A percentile compares a stretch with the other conserved stretches of the same genome.
phyloP scores from a whole-genome alignment of 2,797 vertebrate species.

The Sternotherus odoratus region DNA sequence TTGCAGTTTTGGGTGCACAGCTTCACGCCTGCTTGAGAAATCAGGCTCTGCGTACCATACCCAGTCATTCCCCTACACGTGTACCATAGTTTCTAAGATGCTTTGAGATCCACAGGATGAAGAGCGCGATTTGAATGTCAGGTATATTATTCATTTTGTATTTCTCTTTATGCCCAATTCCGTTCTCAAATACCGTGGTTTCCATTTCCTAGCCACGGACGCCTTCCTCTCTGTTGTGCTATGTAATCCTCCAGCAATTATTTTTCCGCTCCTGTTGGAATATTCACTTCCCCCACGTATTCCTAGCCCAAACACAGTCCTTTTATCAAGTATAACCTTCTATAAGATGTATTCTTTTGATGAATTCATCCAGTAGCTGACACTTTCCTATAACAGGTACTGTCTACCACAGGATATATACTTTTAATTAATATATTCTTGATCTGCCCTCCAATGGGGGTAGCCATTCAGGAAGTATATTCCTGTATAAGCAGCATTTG shows the following conservation, averaged over 20 bases:
- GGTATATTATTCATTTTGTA: background rate
- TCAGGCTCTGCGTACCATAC: background rate
- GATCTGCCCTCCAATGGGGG: conserved; percentile 13
- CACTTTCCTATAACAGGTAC: background rate
- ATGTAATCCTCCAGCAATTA: conserved; percentile 18
- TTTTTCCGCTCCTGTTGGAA: background rate
- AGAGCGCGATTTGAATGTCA: background rate
- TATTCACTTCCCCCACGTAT: conserved; percentile 18
- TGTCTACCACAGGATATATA: conserved; percentile 8
- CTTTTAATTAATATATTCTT: background rate
- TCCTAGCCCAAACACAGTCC: background rate
- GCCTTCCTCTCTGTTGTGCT: conserved; percentile 23
- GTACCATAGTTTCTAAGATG: background rate
- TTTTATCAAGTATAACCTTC: conserved; percentile 33
- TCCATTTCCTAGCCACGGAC: conserved; percentile 20
- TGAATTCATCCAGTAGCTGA: conserved; percentile 1
- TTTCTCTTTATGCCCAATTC: conserved; percentile 16
- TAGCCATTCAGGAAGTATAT: conserved; percentile 25
- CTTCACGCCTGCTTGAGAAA: background rate
- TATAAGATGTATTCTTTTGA: conserved; percentile 19
- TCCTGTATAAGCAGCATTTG: conserved; percentile 48
- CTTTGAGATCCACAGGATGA: background rate
- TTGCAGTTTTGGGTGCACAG: background rate
- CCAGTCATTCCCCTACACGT: background rate
- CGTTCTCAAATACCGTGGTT: background rate